phyloP scores from a whole-genome alignment of 2,888 invertebrate species.

The Conchocele bisecta region DNA sequence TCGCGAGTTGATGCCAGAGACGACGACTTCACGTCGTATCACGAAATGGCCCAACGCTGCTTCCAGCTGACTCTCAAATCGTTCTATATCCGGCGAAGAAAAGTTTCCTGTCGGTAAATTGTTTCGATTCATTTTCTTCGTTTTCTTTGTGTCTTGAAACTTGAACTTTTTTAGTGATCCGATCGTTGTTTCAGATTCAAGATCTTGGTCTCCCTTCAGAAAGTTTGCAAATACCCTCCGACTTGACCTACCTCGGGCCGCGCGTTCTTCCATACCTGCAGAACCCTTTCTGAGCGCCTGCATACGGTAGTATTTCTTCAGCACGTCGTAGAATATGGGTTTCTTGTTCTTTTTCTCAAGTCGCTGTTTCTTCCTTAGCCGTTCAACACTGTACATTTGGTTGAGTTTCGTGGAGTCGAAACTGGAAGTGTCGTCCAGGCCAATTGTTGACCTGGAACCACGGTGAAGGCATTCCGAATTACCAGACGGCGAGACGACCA shows the following conservation, averaged over 20 bases:
- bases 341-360: conserved; percentile 38
- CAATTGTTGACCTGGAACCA: too few species aligned
- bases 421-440: neutral
- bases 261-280: conserved; percentile 13
- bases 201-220: too few species aligned
- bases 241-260: conserved; percentile 2
- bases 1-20: conserved; percentile 48
- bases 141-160: conserved; percentile 38
- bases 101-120: conserved; percentile 29
- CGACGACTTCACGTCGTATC: conserved; percentile 61
- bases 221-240: too few species aligned
- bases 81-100: conserved; percentile 12
- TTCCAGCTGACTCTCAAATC: conserved; percentile 42
- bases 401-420: conserved; percentile 47
- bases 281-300: conserved; percentile 47
- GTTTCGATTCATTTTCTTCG: conserved; percentile 18
- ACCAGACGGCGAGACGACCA: neutral
- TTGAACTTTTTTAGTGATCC: conserved; percentile 55
- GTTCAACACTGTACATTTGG: conserved; percentile 42
- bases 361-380: conserved; percentile 36
- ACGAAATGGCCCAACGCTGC: conserved; percentile 57
- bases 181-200: too few species aligned
- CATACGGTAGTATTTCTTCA: conserved; percentile 61
- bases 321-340: conserved; percentile 54
- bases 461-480: neutral